phyloP scores from a whole-genome alignment of 1,140 invertebrate species.

The Bombus huntii region DNA sequence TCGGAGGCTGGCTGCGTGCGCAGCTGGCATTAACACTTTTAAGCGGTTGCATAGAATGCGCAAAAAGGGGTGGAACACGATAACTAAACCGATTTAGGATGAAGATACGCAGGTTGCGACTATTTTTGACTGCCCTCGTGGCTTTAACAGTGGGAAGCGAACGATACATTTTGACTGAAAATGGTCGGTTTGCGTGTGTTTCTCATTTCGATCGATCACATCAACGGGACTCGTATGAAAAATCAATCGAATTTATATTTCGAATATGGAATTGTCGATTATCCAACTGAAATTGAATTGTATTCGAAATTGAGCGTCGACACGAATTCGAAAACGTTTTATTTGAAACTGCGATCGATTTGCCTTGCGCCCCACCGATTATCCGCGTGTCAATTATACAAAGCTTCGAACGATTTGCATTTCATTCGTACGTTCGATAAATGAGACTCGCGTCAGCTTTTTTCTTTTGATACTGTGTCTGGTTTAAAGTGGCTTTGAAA shows the following conservation, averaged over 20 bases:
- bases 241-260: conserved; percentile 30
- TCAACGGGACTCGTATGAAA: neutral
- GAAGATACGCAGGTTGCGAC: neutral
- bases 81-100: conserved; percentile 29
- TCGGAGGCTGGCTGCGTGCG: neutral
- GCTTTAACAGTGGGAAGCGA: too few species aligned
- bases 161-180: too few species aligned
- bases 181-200: neutral
- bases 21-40: conserved; percentile 12
- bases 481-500: neutral
- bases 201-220: conserved; percentile 7
- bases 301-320: conserved; percentile 1
- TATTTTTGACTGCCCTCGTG: neutral
- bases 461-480: neutral
- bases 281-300: neutral
- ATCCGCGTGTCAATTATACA: conserved; percentile 25
- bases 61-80: neutral
- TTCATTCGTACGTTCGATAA: neutral
- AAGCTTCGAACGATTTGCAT: conserved; percentile 3
- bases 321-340: neutral
- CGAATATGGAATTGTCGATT: conserved; percentile 8
- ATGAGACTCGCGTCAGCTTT: neutral
- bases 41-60: neutral
- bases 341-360: neutral
- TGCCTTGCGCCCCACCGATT: neutral